Conservation (phyloP, 2,113 vertebrate species). For the Brachyhypopomus gauderio region DNA sequence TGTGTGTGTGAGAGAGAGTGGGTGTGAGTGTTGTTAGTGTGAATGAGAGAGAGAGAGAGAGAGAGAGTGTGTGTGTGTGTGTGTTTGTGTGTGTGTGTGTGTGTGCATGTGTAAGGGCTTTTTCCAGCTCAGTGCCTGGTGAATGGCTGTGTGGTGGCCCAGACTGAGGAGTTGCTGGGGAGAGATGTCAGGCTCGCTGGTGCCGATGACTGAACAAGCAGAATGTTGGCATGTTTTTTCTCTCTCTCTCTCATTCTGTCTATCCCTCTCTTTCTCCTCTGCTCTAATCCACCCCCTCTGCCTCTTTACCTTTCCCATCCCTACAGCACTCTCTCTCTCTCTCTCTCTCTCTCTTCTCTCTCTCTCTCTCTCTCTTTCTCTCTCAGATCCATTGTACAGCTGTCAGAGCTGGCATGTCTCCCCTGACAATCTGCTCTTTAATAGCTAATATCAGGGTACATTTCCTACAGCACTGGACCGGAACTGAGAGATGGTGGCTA, state of each 20-base stretch:
- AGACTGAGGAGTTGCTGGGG: neutral
- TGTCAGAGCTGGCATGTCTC: conserved; percentile 67
- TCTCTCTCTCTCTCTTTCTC: conserved; percentile 6
- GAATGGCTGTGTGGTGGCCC: conserved; percentile 10
- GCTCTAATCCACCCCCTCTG: no score
- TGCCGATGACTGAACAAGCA: conserved; percentile 37
- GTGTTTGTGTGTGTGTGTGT: conserved; percentile 11
- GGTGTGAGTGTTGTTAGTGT: conserved; percentile 1
- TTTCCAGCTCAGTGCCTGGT: conserved; percentile 29
- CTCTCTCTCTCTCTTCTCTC: conserved; percentile 16
- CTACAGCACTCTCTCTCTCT: neutral
- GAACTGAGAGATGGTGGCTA: conserved; percentile 71
- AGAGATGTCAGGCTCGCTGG: conserved; percentile 29
- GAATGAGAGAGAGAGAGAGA: neutral
- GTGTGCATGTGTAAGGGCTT: conserved; percentile 37
- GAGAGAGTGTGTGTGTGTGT: conserved; percentile 10
- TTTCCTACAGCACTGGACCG: conserved; percentile 76
- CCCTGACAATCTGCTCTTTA: conserved; percentile 79
- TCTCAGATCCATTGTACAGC: conserved; percentile 59
- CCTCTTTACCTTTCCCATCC: conserved; percentile 15
- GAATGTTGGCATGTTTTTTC: neutral
- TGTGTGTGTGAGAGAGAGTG: neutral
- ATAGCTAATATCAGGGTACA: conserved; percentile 82
- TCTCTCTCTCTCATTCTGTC: neutral
- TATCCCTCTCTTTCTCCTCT: conserved; percentile 24